Percentiles rank a stretch among this genome's conserved stretches.
Conservation (phyloP, 2,797 vertebrate species). For the Loris lydekkerianus region DNA sequence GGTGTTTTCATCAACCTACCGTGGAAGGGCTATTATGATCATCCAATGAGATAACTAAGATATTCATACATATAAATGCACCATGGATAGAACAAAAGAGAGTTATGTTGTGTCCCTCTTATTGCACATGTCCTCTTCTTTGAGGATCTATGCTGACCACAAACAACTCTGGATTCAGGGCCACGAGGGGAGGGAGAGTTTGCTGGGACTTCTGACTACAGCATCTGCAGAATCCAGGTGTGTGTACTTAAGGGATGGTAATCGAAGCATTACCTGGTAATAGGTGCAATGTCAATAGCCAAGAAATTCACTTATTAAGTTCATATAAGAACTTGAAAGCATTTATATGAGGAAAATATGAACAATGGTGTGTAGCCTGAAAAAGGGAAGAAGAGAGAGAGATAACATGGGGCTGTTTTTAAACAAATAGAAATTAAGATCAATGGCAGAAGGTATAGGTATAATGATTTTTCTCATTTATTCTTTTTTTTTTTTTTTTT, state of each 20-base stretch:
- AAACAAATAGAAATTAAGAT: background rate
- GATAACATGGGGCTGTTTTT: background rate
- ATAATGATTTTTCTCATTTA: background rate
- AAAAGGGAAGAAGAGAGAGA: background rate
- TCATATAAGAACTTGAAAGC: background rate
- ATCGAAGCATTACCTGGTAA: background rate
- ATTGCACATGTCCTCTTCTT: background rate
- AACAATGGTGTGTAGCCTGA: background rate
- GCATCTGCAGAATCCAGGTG: background rate
- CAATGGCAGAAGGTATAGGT: background rate
- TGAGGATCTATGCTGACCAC: background rate
- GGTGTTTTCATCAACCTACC: background rate
- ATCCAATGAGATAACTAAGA: background rate
- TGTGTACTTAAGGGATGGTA: no score
- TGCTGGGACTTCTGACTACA: rapidly evolving
- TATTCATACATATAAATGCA: background rate
- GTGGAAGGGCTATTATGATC: background rate
- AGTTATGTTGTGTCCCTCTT: background rate
- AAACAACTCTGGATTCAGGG: background rate
- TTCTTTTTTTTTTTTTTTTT: background rate
- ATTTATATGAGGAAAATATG: background rate
- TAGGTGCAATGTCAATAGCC: background rate
- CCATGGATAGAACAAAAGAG: background rate
- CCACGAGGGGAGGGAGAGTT: background rate
- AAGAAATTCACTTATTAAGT: background rate